Percentiles rank a stretch among this genome's conserved stretches.
These are phyloP conservation scores for Ectemnius continuus DNA, from an alignment of 2,888 invertebrate genomes.

Conservation along the genomic window DNA sequence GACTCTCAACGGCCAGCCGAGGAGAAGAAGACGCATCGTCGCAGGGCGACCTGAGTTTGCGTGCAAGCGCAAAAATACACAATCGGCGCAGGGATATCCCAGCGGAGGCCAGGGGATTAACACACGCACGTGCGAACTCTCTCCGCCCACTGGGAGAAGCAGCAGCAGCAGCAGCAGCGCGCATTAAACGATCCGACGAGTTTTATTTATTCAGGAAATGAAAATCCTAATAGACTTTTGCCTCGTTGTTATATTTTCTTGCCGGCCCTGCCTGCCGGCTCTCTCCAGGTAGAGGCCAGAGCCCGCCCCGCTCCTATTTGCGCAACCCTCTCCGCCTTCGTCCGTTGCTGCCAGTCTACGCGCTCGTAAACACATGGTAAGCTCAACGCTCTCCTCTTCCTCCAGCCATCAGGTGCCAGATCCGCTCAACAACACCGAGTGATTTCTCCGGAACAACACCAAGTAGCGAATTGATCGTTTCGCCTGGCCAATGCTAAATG, in stretches of 20 bases:
- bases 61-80: conserved; percentile 42
- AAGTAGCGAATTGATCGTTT: background rate
- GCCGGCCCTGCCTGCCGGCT: conserved; percentile 33
- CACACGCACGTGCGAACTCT: conserved; percentile 59
- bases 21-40: conserved; percentile 10
- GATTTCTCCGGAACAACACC: background rate
- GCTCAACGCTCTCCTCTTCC: too few species aligned
- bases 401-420: too few species aligned
- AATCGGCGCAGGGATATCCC: conserved; percentile 40
- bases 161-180: too few species aligned
- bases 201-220: conserved; percentile 66
- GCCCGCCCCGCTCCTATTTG: conserved; percentile 53
- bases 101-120: conserved; percentile 58
- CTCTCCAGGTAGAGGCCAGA: too few species aligned
- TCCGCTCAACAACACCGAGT: background rate
- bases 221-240: conserved; percentile 67
- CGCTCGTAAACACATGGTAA: too few species aligned
- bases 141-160: conserved; percentile 46
- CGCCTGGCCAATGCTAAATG: conserved; percentile 33
- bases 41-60: conserved; percentile 29
- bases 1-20: conserved; percentile 70
- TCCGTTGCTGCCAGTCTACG: conserved; percentile 32
- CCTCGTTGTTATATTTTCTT: conserved; percentile 65
- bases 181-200: conserved; percentile 65
- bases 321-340: conserved; percentile 49